Base-by-base conservation (phyloP, 2,113 vertebrate species). In the Isichthys henryi region DNA sequence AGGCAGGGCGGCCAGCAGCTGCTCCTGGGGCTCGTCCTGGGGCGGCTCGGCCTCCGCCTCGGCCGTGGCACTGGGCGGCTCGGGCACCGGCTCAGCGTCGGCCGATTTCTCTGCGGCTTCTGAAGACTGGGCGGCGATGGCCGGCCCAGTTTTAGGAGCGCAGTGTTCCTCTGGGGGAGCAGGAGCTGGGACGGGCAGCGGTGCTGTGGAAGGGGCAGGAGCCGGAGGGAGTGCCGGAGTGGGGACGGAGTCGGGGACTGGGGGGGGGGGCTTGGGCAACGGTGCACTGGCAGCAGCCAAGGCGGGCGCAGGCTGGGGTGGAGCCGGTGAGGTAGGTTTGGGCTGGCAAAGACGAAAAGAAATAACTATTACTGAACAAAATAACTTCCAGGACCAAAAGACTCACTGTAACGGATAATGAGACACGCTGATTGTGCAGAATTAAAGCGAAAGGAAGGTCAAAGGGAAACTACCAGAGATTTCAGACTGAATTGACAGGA, bases 291-390 rank as follows among this genome's bases (percentile, higher is more conserved):
- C 87, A 19, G 35, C 62, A 15, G 11, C 77, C 15, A 90, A 48
- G 56, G 91, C 8, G 6, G 90, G 83, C 7, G 89, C 84, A 39
- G 89, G 21, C 31, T 89, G 62, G 89, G 85, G 3, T 5, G 2
- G 48, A 13, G 89, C 48, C n/a, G 90, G 85, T 70, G 91, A 58
- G 53, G 92, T 74, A 87, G 93, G 83, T 95, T 96, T 96, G 27
- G 94, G 91, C 95, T 96, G 89, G 3, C 13, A 52, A 50, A 52
- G 27, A 27, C 13, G 15, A 43, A 80, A 80, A 80, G 74, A 19
- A 8, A 43, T 17, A 43, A 43, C 13, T 35, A 43, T 80, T 80
- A 80, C 15, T 80, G 31, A 8, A 43, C 74, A 43, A 70, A 27
- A 70, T 70, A 13, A 31, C n/a, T 31, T 31, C 62, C 62, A 31